Evolutionary conservation across 2,888 invertebrate species (phyloP), one percentile per base, ranked within the genome.

Genomic region (Cactoblastis cactorum): DNA sequence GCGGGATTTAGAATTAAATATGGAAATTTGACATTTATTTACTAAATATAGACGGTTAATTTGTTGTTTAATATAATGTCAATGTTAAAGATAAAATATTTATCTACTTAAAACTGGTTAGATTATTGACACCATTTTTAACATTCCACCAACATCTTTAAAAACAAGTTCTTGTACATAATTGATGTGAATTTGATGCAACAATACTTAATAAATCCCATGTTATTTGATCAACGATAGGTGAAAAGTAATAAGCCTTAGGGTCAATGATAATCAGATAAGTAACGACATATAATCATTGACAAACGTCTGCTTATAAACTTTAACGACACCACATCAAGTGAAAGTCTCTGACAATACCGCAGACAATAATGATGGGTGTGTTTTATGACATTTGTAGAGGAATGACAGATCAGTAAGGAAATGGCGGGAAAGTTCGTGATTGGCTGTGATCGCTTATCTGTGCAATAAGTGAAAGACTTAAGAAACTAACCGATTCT

Each of bases 351-450:
- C 2, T 12, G 22, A 47, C 49, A 49, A 41, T 49, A 34, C 41
- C 49, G 43, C 32, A 49, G 49, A 41, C 41, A 41, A 49, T 49
- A 34, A 49, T 28, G 49, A 49, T 50, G 53, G 56, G 57, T 52
- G 57, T 55, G 54, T 52, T 41, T 52, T 35, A 45, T 56, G 56
- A 50, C 56, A 56, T 56, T 56, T 56, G 45, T 41, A 22, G 33
- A 34, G 35, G 33, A 45, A 46, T 53, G 56, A 52, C 56, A 52
- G 55, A 18, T 51, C 49, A 33, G 51, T 53, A 54, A 53, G 55
- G 47, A 56, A 54, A 56, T 33, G 50, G 50, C 51, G 54, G 53
- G 54, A 53, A 56, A 51, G 45, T 35, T 33, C 22, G 35, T 37
- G 12, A 47, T 47, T 35, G 34, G 46, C 18, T 15, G 45, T 15